Percentiles rank a stretch among this genome's conserved stretches.
phyloP scores from a whole-genome alignment of 2,888 invertebrate genomes.

The Oxyscelio sp. region DNA sequence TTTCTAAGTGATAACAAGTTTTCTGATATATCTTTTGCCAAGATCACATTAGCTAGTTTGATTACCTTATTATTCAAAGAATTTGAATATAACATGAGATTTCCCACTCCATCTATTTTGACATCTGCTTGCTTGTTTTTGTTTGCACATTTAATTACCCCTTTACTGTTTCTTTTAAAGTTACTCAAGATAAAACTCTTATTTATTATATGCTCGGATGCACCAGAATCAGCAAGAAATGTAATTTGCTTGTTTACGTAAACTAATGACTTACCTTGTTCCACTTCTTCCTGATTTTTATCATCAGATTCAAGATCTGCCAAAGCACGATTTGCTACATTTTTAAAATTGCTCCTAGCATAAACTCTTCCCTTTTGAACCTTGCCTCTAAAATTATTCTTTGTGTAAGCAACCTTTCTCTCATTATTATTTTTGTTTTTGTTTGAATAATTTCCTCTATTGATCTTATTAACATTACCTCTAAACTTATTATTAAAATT shows the following conservation, averaged over 20 bases:
- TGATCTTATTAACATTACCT: too few relatives aligned
- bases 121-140: conserved; percentile 2
- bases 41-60: conserved; percentile 5
- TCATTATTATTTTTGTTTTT: too few relatives aligned
- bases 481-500: too few relatives aligned
- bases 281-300: too few relatives aligned
- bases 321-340: too few relatives aligned
- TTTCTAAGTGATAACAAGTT: too few relatives aligned
- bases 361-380: too few relatives aligned
- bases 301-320: too few relatives aligned
- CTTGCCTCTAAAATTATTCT: too few relatives aligned
- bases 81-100: background rate
- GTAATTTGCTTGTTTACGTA: background rate
- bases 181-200: background rate
- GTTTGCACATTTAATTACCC: conserved; percentile 3
- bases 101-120: conserved; percentile 1
- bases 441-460: too few relatives aligned
- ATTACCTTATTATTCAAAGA: background rate
- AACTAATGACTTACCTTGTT: too few relatives aligned
- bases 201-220: conserved; percentile 6
- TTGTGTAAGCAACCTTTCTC: background rate
- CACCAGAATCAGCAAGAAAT: conserved; percentile 6
- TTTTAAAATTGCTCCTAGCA: too few relatives aligned
- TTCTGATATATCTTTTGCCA: conserved; percentile 19
- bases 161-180: background rate